Evolutionary conservation across 2,797 vertebrate genomes (phyloP).

Genomic region (Bufotes viridis): DNA sequence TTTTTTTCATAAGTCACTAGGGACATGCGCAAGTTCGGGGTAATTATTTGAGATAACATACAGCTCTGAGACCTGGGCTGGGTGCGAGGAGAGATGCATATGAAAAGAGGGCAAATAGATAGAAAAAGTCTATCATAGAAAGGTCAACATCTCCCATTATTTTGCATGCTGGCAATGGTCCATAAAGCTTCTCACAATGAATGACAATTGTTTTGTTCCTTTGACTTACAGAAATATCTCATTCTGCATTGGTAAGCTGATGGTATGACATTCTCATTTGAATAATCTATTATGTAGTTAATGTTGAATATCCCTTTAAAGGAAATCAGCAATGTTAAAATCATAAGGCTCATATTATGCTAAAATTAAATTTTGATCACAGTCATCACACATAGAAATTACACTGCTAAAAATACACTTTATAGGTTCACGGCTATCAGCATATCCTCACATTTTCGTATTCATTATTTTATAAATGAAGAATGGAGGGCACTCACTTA

Average conservation of each 20-base stretch:
- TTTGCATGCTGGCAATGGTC: conserved; percentile 80
- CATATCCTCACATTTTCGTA: neutral
- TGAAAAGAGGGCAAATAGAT: conserved; percentile 77
- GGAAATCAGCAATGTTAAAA: neutral
- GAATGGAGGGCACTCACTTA: too few species aligned
- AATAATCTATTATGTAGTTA: conserved; percentile 80
- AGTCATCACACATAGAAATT: neutral
- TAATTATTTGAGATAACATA: conserved; percentile 99
- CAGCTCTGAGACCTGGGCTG: conserved; percentile 76
- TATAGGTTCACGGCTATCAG: neutral
- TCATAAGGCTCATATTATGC: neutral
- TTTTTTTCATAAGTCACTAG: conserved; percentile 86
- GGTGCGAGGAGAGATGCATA: conserved; percentile 73
- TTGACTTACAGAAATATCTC: conserved; percentile 81
- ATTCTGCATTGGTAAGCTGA: conserved; percentile 87
- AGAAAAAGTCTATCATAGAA: conserved; percentile 84
- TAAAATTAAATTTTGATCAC: too few species aligned
- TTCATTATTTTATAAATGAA: neutral
- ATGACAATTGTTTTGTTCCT: conserved; percentile 83
- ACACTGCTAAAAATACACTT: neutral
- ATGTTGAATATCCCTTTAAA: neutral
- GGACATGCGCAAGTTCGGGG: conserved; percentile 92
- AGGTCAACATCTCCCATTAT: conserved; percentile 94
- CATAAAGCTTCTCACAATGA: conserved; percentile 90
- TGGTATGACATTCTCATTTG: conserved; percentile 80